These are phyloP conservation scores for Champsocephalus gunnari DNA, from an alignment of 2,797 vertebrate species.

Conservation along the genomic window DNA sequence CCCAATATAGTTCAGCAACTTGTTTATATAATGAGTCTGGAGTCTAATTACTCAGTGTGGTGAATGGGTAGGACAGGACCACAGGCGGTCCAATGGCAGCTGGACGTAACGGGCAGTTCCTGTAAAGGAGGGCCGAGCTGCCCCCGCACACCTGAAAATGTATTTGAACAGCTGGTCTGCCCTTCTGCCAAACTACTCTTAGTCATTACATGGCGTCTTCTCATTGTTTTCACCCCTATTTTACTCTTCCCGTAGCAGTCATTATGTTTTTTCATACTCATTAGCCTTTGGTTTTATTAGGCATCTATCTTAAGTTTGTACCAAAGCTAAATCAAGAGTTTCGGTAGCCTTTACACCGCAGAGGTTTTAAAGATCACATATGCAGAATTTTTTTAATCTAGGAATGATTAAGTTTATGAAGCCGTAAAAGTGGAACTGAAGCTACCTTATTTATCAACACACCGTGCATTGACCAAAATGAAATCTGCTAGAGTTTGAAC, in stretches of 20 bases:
- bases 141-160: constrained; percentile 53
- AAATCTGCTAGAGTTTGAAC: neutral
- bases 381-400: constrained; percentile 4
- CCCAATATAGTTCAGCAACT: constrained; percentile 48
- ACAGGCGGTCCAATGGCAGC: constrained; percentile 52
- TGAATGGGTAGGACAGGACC: constrained; percentile 37
- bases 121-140: constrained; percentile 47
- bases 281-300: constrained; percentile 44
- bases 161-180: constrained; percentile 54
- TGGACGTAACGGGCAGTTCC: constrained; percentile 57
- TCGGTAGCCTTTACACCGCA: neutral
- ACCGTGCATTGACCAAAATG: neutral
- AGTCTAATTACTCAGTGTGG: constrained; percentile 51
- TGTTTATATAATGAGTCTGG: constrained; percentile 55
- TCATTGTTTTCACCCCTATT: constrained; percentile 32
- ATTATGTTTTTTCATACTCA: constrained; percentile 19
- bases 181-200: constrained; percentile 45
- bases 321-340: constrained; percentile 9
- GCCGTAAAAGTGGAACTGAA: constrained; percentile 37
- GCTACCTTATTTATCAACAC: constrained; percentile 54
- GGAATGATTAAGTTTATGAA: constrained; percentile 23
- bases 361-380: neutral
- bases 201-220: constrained; percentile 35
- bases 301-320: constrained; percentile 4
- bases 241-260: constrained; percentile 32